Evolutionary conservation across 2,888 invertebrate genomes (phyloP), one percentile per base, ranked within the genome.

Genomic region (Corbicula japonica): DNA sequence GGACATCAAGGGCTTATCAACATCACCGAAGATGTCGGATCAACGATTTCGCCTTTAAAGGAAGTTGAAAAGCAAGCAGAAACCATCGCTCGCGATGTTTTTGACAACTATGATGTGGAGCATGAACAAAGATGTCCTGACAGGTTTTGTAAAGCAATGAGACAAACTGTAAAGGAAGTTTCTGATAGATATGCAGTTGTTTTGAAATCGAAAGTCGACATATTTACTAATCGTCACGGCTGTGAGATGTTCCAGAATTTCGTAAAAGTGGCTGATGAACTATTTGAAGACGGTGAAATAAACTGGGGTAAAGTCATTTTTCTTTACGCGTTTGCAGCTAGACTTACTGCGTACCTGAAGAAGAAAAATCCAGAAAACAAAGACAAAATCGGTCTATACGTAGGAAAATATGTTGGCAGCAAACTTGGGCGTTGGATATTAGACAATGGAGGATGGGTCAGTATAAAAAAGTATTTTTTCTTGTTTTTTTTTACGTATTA

Each of bases 241-340:
- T 63, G 48, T 32, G 88, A 88, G 76, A 87, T 88, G 46, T 90
- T 91, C 75, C 76, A 83, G 32, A 90, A 90, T 56, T 91, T 92
- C 76, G 88, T 87, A 18, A 89, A 86, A 81, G 90, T 92, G 32
- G 90, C 90, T 10, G 91, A 92, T 85, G 92, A 92, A 86, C 91
- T 93, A 35, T 92, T 92, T 80, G 89, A 88, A 72, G 93, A 93
- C 83, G 91, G 90, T 38, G 88, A 90, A 62, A 89, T 90, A 52
- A 93, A 93, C 76, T 93, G 93, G 93, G 93, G 93, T 32, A 84
- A 92, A 66, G 88, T 93, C 28, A 91, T 93, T 32, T 90, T 92
- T 48, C 90, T 93, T 23, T 92, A 91, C 82, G 90, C 92, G 12
- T 93, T 92, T 86, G 92, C 91, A 48, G 88, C 89, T 5, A 80